Base-by-base conservation (phyloP, 2,888 invertebrate genomes). In the Stenodera caucasica region DNA sequence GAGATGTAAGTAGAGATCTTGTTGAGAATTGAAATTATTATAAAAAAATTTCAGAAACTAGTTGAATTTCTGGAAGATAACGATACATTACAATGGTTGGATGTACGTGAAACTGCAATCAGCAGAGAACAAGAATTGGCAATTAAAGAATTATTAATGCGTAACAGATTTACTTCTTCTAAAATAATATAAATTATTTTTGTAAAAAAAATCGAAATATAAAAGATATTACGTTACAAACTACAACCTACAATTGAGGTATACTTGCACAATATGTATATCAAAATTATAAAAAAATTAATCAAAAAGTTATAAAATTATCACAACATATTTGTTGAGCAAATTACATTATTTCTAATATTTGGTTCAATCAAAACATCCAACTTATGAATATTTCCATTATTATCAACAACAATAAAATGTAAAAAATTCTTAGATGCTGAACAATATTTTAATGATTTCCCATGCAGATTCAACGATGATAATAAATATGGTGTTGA, bases 361-460 rank as follows among this genome's bases (percentile, higher is more conserved):
- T 35, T 53, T 30, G 30, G 35, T 33, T 33, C 5, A 14, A 33
- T 87, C 74, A 72, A 72, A 66, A 61, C 67, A 68, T 85, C 84
- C 83, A 87, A 84, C 49, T 86, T 82, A 70, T 87, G 86, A 14
- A 85, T 78, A 60, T 84, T 83, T 1, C 87, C 87, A 11, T 84
- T 82, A 67, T 84, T 82, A 77, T 87, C 87, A 7, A 87, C 83
- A 0, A 86, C 85, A 18, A 86, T 83, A 72, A 88, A 87, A 54
- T 84, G 83, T 0, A 82, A 81, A 77, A 86, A 87, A 60, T 78
- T 76, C 15, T 70, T 65, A 2, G 81, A 80, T 15, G 75, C 73
- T 15, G 75, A 77, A 32, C 81, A 67, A 56, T 73, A 71, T 49
- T 76, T 74, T 3, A 79, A 77, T 62, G 67, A 71, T 55, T 75